Conservation (phyloP, 2,797 vertebrate species). For the Lacerta viridis region DNA sequence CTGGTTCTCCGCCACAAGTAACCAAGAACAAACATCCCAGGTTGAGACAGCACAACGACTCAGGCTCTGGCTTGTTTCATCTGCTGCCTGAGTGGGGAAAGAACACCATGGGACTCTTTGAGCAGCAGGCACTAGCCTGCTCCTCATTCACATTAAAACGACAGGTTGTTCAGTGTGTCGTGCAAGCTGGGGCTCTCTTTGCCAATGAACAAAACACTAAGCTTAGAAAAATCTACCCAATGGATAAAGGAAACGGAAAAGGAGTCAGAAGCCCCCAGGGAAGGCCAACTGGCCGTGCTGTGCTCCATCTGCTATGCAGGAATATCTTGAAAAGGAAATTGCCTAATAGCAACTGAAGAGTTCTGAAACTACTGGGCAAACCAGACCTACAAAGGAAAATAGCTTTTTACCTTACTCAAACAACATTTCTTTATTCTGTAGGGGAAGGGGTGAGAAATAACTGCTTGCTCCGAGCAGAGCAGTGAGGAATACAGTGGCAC, state of each 20-base stretch:
- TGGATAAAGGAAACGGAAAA: background rate
- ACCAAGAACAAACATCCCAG: too few species aligned
- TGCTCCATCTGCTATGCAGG: background rate
- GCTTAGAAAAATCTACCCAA: background rate
- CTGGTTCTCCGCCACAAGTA: too few species aligned
- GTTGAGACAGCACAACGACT: too few species aligned
- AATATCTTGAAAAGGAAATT: constrained; percentile 29
- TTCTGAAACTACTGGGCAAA: constrained; percentile 17
- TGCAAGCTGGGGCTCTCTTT: background rate
- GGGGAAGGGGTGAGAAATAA: background rate
- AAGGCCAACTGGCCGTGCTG: too few species aligned
- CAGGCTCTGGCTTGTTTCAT: too few species aligned
- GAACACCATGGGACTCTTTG: too few species aligned
- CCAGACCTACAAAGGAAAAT: background rate
- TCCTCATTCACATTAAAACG: too few species aligned
- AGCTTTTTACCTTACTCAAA: background rate
- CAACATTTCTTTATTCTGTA: background rate
- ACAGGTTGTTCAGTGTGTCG: too few species aligned
- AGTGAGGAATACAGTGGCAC: background rate
- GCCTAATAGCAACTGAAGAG: background rate
- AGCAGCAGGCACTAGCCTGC: too few species aligned
- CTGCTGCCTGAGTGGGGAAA: too few species aligned
- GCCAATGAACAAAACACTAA: background rate
- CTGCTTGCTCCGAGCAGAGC: background rate
- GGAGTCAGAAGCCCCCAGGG: background rate